Percentiles rank a stretch among this genome's conserved stretches.
These are phyloP conservation scores for Epicauta chinensis DNA, from an alignment of 1,140 invertebrate genomes.

Conservation along the genomic window DNA sequence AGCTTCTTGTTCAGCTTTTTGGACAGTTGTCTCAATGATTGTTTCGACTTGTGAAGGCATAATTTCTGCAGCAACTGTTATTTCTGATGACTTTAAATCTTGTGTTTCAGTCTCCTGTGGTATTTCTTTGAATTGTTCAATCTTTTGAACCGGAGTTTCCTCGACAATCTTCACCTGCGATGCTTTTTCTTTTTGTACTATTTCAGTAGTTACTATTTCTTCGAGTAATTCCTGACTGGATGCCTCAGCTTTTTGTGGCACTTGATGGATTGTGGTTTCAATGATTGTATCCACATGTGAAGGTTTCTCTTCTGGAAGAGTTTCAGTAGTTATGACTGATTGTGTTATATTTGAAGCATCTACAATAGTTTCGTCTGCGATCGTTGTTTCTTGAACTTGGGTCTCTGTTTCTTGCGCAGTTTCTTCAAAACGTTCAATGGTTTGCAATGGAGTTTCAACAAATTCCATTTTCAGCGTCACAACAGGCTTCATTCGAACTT, in stretches of 20 bases:
- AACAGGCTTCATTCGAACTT: constrained; percentile 57
- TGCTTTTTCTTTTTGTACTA: constrained; percentile 4
- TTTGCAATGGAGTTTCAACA: constrained; percentile 20
- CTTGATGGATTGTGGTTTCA: background rate
- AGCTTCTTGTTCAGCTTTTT: background rate
- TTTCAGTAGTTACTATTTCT: constrained; percentile 6
- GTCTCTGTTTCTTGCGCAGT: constrained; percentile 1
- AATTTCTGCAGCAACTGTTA: too few species aligned
- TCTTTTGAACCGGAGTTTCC: too few species aligned
- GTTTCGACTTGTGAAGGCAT: too few species aligned
- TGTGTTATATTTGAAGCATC: background rate
- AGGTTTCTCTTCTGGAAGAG: background rate
- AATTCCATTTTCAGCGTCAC: constrained; percentile 56
- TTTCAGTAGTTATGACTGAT: constrained; percentile 1
- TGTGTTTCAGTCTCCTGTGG: too few species aligned
- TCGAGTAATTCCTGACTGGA: too few species aligned
- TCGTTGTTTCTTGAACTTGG: background rate
- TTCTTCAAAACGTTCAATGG: constrained; percentile 18
- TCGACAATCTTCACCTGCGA: too few species aligned
- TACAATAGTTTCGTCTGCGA: background rate
- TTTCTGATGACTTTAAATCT: too few species aligned
- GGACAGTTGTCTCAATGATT: too few species aligned
- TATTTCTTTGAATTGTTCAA: too few species aligned
- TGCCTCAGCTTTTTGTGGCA: background rate
- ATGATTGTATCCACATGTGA: background rate